A percentile compares a stretch with the other conserved stretches of the same genome.
Evolutionary conservation across 2,888 invertebrate species (phyloP).

Genomic region (Ferdinandea cuprea): DNA sequence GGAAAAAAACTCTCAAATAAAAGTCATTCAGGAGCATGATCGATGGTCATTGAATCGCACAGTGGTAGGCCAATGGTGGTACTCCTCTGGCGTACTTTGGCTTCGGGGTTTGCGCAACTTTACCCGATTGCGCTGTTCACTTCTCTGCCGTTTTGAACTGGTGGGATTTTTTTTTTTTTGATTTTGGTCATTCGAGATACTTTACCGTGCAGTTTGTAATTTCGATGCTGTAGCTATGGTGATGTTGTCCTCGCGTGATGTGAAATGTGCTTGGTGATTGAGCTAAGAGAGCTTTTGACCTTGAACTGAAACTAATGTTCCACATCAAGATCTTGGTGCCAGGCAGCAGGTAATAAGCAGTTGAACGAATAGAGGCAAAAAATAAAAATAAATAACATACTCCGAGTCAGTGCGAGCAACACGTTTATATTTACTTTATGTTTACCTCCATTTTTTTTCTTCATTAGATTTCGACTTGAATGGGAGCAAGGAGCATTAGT

Average conservation of each 20-base stretch:
- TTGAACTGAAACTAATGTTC: slow-evolving; percentile 74
- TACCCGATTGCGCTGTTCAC: slow-evolving; percentile 54
- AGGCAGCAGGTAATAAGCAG: slow-evolving; percentile 37
- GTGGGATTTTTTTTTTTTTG: slow-evolving; percentile 29
- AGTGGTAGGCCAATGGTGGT: slow-evolving; percentile 11
- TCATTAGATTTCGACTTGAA: slow-evolving; percentile 43
- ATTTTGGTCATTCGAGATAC: slow-evolving; percentile 40
- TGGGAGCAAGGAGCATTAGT: slow-evolving; percentile 61
- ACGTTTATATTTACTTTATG: slow-evolving; percentile 32
- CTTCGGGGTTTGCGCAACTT: slow-evolving; percentile 59
- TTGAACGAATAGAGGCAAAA: slow-evolving; percentile 3
- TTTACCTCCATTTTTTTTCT: slow-evolving; percentile 13
- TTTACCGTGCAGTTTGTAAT: slow-evolving; percentile 9
- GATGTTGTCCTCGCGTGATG: slow-evolving; percentile 65
- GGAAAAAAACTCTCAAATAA: slow-evolving; percentile 46
- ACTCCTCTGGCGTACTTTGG: slow-evolving; percentile 26
- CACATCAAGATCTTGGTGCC: slow-evolving; percentile 67
- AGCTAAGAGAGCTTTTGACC: slow-evolving; percentile 67
- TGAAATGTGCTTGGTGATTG: slow-evolving; percentile 38
- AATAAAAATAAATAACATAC: slow-evolving; percentile 21
- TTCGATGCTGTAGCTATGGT: slow-evolving; percentile 21
- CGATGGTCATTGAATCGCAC: slow-evolving; percentile 65
- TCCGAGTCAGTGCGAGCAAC: slow-evolving; percentile 32
- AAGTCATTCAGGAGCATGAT: slow-evolving; percentile 69
- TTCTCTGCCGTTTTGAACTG: too few species aligned